phyloP scores from a whole-genome alignment of 2,113 vertebrate genomes.

The Megalops atlanticus region DNA sequence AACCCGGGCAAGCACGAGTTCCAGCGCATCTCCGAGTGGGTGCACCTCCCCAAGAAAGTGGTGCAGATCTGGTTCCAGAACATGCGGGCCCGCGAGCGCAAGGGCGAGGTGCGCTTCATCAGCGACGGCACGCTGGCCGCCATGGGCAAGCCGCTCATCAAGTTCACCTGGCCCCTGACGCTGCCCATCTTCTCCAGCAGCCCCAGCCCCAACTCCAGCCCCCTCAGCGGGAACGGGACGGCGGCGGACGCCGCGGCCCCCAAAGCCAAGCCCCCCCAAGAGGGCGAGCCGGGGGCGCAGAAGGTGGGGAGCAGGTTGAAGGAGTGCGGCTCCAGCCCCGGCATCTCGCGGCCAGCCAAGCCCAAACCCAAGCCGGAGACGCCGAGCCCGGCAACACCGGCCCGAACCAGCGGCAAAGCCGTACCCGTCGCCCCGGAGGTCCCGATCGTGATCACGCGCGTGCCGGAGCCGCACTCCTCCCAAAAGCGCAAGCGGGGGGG shows the following conservation, averaged over 20 bases:
- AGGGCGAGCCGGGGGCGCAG: slow-evolving; percentile 63
- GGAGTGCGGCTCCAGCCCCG: slow-evolving; percentile 48
- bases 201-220: slow-evolving; percentile 46
- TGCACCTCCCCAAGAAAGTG: slow-evolving; percentile 88
- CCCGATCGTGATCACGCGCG: slow-evolving; percentile 50
- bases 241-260: slow-evolving; percentile 66
- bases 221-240: slow-evolving; percentile 15
- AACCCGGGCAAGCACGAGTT: slow-evolving; percentile 89
- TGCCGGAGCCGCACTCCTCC: slow-evolving; percentile 48
- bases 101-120: slow-evolving; percentile 84
- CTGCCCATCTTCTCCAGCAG: slow-evolving; percentile 69
- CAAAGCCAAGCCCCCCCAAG: slow-evolving; percentile 47
- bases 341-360: slow-evolving; percentile 60
- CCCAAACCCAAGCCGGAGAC: slow-evolving; percentile 59
- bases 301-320: slow-evolving; percentile 65
- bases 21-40: slow-evolving; percentile 87
- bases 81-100: slow-evolving; percentile 86
- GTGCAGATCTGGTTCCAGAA: slow-evolving; percentile 97
- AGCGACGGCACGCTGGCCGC: slow-evolving; percentile 74
- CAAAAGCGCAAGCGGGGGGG: slow-evolving; percentile 57
- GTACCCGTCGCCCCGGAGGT: slow-evolving; percentile 43
- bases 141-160: slow-evolving; percentile 75
- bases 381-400: slow-evolving; percentile 60
- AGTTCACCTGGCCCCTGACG: slow-evolving; percentile 73
- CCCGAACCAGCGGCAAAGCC: slow-evolving; percentile 66